Evolutionary conservation across 2,113 vertebrate genomes (phyloP).

Genomic region (Campylorhamphus procurvoides): DNA sequence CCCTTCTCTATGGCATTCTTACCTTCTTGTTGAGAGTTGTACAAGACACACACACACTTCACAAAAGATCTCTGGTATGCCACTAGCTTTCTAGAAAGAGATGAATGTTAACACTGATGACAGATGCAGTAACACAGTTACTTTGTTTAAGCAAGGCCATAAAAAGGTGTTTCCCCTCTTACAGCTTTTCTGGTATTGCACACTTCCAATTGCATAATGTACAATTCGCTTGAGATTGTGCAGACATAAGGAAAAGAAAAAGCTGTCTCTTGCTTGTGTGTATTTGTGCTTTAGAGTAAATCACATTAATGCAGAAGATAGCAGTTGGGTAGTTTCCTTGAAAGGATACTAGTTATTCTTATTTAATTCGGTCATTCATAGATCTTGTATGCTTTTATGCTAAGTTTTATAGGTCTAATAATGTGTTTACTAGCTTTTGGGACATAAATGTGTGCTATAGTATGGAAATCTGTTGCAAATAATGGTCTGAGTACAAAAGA

Average conservation of each 20-base stretch:
- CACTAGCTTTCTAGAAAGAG: neutral
- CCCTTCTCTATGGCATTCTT: neutral
- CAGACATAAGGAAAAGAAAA: neutral
- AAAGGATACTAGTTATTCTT: neutral
- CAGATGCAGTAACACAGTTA: slow-evolving; percentile 7
- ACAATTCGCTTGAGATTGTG: neutral
- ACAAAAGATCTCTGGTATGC: neutral
- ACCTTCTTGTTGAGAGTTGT: neutral
- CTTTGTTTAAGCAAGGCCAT: slow-evolving; percentile 38
- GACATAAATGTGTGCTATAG: neutral
- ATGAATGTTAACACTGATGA: slow-evolving; percentile 6
- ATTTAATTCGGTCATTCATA: neutral
- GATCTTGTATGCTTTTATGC: neutral
- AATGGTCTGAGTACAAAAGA: neutral
- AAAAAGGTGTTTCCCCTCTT: slow-evolving; percentile 6
- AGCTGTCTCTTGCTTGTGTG: neutral
- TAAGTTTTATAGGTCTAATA: neutral
- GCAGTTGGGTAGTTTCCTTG: neutral
- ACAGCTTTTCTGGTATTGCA: neutral
- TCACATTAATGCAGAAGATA: neutral
- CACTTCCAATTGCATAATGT: slow-evolving; percentile 1
- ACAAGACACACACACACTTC: neutral
- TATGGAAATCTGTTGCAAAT: neutral
- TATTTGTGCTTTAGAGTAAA: neutral
- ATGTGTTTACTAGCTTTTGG: neutral